Evolutionary conservation across 2,888 invertebrate species (phyloP), one percentile per base, ranked within the genome.

Genomic region (Drosophila paracracens): DNA sequence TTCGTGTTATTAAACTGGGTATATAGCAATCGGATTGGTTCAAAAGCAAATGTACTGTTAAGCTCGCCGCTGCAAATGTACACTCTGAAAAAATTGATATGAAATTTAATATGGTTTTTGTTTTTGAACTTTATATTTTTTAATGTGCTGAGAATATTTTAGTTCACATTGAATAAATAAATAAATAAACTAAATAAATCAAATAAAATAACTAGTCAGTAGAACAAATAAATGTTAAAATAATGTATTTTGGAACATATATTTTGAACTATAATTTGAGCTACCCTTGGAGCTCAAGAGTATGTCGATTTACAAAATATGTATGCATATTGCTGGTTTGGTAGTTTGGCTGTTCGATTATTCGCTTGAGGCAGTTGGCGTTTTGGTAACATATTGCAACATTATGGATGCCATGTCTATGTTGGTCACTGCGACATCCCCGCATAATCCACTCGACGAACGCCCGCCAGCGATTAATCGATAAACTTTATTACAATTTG

Each of bases 401-500:
- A 76, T 81, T 76, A 75, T 74, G 66, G 74, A 64, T 60, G 68
- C 52, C 61, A 50, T 40, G 62, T 46, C 64, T 13, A 46, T 56
- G 31, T 61, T 61, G 63, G 54, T 58, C 66, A 60, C 40, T 75
- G 53, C 29, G 40, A 33, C 16, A 35, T 33, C 8, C 43, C 27
- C 40, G 31, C 61, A 29, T 21, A n/a, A 36, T 38, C 13, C 27
- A 21, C 21, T 29, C 21, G 46, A 25, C 21, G 46, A 25, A 46
- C 46, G 46, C 46, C 46, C 50, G 21, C 21, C 51, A 33, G 67
- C 66, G 56, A 70, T 83, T 85, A 86, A 87, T 88, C 88, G 87
- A 88, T 86, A 88, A 86, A 83, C 73, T 78, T 81, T 77, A 88
- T 86, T 83, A 83, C 86, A 86, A 88, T 86, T 83, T 83, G 88